Conservation (phyloP, 2,113 vertebrate genomes). For the Paramormyrops kingsleyae region DNA sequence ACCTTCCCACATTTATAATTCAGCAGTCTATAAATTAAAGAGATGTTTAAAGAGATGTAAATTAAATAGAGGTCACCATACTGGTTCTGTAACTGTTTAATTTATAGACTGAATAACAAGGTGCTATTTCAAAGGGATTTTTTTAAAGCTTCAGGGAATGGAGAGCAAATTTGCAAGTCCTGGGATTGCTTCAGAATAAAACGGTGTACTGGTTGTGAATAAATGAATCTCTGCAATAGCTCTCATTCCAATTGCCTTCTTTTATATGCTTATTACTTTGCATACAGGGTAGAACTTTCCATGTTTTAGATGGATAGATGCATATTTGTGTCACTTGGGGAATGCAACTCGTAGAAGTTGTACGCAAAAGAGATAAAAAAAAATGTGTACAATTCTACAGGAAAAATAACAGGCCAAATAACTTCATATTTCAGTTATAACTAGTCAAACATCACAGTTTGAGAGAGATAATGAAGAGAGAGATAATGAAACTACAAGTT, state of each 20-base stretch:
- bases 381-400: neutral
- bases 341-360: neutral
- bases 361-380: neutral
- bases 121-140: neutral
- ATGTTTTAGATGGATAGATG: neutral
- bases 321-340: neutral
- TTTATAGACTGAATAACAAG: conserved; percentile 8
- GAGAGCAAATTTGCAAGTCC: neutral
- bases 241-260: neutral
- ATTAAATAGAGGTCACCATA: neutral
- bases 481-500: neutral
- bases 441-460: neutral
- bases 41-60: conserved; percentile 9
- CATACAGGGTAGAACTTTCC: neutral
- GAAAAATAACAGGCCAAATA: neutral
- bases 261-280: neutral
- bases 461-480: neutral
- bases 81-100: neutral
- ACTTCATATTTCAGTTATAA: neutral
- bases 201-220: neutral
- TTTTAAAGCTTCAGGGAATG: neutral
- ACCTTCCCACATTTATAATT: conserved; percentile 2
- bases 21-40: neutral
- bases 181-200: neutral
- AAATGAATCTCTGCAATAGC: neutral